These are phyloP conservation scores for Melolontha melolontha DNA, from an alignment of 2,888 invertebrate species.

Conservation along the genomic window DNA sequence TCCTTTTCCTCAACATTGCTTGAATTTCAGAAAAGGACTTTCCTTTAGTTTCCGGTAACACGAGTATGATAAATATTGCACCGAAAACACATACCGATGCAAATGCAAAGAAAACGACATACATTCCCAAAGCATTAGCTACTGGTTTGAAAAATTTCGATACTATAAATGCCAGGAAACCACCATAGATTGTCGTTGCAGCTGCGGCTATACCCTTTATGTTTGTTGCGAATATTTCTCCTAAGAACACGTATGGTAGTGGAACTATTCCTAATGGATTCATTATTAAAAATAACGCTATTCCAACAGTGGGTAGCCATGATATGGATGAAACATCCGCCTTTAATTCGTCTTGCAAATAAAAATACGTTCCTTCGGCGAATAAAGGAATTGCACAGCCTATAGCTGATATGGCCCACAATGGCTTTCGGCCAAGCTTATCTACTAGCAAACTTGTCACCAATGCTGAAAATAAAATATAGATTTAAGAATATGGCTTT, in stretches of 20 bases:
- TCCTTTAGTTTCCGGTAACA: conserved; percentile 74
- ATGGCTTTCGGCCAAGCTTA: conserved; percentile 62
- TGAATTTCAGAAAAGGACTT: conserved; percentile 73
- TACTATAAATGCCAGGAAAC: conserved; percentile 70
- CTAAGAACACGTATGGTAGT: conserved; percentile 72
- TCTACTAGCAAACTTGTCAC: conserved; percentile 66
- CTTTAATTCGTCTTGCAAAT: conserved; percentile 65
- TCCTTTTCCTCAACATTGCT: conserved; percentile 59
- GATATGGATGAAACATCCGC: conserved; percentile 64
- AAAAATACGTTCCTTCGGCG: conserved; percentile 69
- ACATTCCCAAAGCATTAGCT: conserved; percentile 69
- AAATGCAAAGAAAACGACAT: conserved; percentile 72
- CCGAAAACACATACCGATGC: conserved; percentile 69
- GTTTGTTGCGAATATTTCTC: conserved; percentile 74
- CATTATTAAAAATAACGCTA: conserved; percentile 71
- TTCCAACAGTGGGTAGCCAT: conserved; percentile 69
- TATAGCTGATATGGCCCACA: conserved; percentile 65
- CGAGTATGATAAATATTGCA: conserved; percentile 68
- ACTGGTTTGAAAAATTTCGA: conserved; percentile 72
- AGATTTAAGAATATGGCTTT: too few species aligned
- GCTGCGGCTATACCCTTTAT: conserved; percentile 73
- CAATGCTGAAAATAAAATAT: conserved; percentile 18
- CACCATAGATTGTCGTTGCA: conserved; percentile 69
- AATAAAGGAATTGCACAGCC: conserved; percentile 69
- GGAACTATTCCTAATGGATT: conserved; percentile 73